Evolutionary conservation across 1,140 invertebrate genomes (phyloP), one percentile per base, ranked within the genome.

Genomic region (Drosophila burlai): DNA sequence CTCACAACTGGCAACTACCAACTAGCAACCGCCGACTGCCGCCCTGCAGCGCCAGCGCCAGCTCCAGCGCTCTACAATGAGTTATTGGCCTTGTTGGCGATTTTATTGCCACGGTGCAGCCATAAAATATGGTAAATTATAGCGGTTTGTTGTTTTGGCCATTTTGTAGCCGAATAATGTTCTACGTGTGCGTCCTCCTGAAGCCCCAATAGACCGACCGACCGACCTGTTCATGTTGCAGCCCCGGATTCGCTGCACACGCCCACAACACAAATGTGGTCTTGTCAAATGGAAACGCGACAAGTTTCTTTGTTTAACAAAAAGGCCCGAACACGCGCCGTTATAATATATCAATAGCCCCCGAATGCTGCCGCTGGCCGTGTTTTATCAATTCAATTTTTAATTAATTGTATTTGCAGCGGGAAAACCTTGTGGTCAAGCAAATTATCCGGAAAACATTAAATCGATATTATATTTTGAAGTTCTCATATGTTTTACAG

Each of bases 81-180:
- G 85, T 92, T 92, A 92, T 92, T 76, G 84, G 71, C 82, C 84
- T 92, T 92, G 91, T 92, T 92, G 91, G 81, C 87, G 84, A 92
- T 92, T 92, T 92, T 92, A 92, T 92, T 92, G 91, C 91, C 91
- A 86, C 91, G 92, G 80, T 80, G 87, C 91, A 92, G 91, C 89
- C 91, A 92, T 92, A 92, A 92, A 92, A 91, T 92, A 92, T 92
- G 91, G 91, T 92, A 92, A 92, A 92, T 92, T 92, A 92, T 92
- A 92, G 91, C 89, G 91, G 91, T 92, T 92, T 92, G 91, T 92
- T 86, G 87, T 84, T 92, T 92, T 92, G 87, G 91, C 91, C 91
- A 92, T 92, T 92, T 92, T 92, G 91, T 92, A 89, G 91, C 85
- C 77, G 76, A 91, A 91, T 91, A 92, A 89, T 92, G 91, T 85